These are phyloP conservation scores for Zaprionus ghesquierei DNA, from an alignment of 1,140 invertebrate species.

Conservation along the genomic window DNA sequence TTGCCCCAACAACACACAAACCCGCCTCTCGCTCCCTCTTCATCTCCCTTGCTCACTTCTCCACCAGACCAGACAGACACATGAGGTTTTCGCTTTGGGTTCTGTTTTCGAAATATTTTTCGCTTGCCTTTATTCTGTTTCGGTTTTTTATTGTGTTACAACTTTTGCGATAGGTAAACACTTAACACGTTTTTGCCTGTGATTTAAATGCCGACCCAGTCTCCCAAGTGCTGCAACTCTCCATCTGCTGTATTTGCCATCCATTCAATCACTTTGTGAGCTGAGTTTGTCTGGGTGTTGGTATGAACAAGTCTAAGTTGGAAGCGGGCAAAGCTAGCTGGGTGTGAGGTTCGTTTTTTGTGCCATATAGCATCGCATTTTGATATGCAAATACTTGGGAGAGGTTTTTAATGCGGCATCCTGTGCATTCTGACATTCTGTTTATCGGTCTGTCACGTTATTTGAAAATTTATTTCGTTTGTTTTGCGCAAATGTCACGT, in stretches of 20 bases:
- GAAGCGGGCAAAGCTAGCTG: background rate
- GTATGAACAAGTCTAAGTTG: background rate
- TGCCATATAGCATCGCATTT: constrained; percentile 26
- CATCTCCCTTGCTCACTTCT: constrained; percentile 5
- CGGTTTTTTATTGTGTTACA: constrained; percentile 34
- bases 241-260: constrained; percentile 40
- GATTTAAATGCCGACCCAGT: constrained; percentile 50
- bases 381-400: constrained; percentile 70
- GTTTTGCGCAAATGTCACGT: constrained; percentile 72
- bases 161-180: constrained; percentile 73
- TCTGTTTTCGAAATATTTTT: background rate
- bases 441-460: constrained; percentile 53
- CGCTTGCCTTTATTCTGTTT: constrained; percentile 12
- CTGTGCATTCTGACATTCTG: constrained; percentile 40
- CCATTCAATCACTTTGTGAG: constrained; percentile 59
- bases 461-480: constrained; percentile 61
- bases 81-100: constrained; percentile 3
- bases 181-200: constrained; percentile 73
- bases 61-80: constrained; percentile 20
- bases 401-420: constrained; percentile 44
- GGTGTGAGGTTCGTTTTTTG: background rate
- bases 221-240: background rate
- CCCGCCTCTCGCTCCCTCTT: constrained; percentile 8
- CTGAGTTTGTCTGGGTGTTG: background rate
- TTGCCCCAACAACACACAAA: constrained; percentile 50